A percentile compares a stretch with the other conserved stretches of the same genome.
These are phyloP conservation scores for Hemibagrus wyckioides DNA, from an alignment of 2,113 vertebrate species.

Conservation along the genomic window DNA sequence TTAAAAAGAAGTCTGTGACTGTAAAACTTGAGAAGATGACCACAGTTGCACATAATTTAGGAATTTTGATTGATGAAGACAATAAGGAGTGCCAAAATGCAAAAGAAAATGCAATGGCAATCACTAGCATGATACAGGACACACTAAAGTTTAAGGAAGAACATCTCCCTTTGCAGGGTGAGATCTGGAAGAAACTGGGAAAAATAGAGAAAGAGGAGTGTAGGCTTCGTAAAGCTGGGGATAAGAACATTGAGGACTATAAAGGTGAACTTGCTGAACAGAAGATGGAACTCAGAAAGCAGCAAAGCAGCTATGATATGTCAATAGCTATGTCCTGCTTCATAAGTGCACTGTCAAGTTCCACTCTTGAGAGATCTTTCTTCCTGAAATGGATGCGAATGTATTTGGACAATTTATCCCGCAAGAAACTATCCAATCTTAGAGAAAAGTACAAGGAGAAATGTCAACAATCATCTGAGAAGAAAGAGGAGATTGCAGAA, in stretches of 20 bases:
- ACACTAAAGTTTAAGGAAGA: slow-evolving; percentile 60
- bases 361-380: slow-evolving; percentile 55
- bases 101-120: slow-evolving; percentile 56
- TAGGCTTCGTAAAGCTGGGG: slow-evolving; percentile 55
- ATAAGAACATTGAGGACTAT: slow-evolving; percentile 59
- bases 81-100: slow-evolving; percentile 53
- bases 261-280: slow-evolving; percentile 54
- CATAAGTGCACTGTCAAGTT: slow-evolving; percentile 54
- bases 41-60: slow-evolving; percentile 52
- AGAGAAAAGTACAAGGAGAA: slow-evolving; percentile 59
- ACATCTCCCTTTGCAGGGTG: slow-evolving; percentile 60
- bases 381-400: slow-evolving; percentile 72
- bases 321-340: slow-evolving; percentile 63
- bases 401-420: slow-evolving; percentile 63
- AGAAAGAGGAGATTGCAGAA: slow-evolving; percentile 57
- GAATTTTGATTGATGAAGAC: slow-evolving; percentile 67
- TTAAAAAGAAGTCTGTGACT: slow-evolving; percentile 25
- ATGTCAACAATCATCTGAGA: slow-evolving; percentile 43
- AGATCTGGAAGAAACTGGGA: slow-evolving; percentile 66
- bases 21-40: slow-evolving; percentile 57
- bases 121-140: slow-evolving; percentile 54
- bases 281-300: slow-evolving; percentile 44
- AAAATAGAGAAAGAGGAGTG: slow-evolving; percentile 66
- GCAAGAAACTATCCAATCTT: slow-evolving; percentile 48
- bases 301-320: slow-evolving; percentile 49